phyloP scores from a whole-genome alignment of 2,113 vertebrate genomes.

The Madoqua kirkii region DNA sequence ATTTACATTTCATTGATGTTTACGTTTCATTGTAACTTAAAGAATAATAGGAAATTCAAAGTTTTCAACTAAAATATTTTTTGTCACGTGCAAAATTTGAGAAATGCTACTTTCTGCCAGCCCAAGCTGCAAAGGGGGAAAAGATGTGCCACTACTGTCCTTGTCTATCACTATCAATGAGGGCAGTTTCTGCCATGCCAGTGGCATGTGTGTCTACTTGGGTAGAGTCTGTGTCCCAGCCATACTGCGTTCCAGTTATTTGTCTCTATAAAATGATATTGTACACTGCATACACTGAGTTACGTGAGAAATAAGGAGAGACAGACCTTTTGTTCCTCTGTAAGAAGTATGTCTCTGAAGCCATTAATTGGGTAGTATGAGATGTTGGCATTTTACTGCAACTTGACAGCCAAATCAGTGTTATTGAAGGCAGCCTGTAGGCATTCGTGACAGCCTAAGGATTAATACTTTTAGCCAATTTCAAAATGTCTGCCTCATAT shows the following conservation, averaged over 20 bases:
- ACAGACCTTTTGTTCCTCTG: constrained; percentile 40
- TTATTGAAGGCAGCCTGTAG: constrained; percentile 58
- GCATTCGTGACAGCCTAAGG: constrained; percentile 51
- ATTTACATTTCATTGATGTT: neutral
- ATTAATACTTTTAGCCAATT: constrained; percentile 58
- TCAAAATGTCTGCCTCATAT: constrained; percentile 44
- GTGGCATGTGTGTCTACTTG: neutral
- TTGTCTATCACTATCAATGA: constrained; percentile 42
- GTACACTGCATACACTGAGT: constrained; percentile 34
- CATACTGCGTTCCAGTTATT: constrained; percentile 6
- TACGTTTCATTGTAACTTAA: constrained; percentile 23
- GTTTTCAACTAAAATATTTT: neutral
- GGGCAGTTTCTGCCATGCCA: neutral
- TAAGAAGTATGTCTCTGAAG: constrained; percentile 59
- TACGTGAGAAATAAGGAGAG: constrained; percentile 23
- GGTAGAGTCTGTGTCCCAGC: neutral
- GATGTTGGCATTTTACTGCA: constrained; percentile 59
- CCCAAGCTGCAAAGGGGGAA: neutral
- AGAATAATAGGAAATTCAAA: neutral
- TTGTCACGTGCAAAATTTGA: neutral
- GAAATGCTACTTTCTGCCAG: constrained; percentile 32
- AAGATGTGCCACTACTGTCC: neutral
- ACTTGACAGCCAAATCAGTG: constrained; percentile 70
- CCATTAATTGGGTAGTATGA: constrained; percentile 58
- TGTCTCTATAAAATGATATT: constrained; percentile 11